Conservation (phyloP, 37 sponge, comb jelly and placozoan species). For the Halichondria panicea region DNA sequence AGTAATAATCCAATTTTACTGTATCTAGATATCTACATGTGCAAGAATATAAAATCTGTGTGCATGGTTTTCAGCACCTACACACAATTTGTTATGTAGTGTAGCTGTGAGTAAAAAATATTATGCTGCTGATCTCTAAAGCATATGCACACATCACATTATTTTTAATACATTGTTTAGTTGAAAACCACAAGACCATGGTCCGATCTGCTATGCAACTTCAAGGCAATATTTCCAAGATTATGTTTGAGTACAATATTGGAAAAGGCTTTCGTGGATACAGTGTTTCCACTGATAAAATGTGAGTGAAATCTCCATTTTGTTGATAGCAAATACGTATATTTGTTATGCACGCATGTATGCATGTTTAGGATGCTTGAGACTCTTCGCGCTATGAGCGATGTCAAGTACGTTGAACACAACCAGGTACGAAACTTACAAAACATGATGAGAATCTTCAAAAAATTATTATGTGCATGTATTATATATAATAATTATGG, state of each 20-base stretch:
- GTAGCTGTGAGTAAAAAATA: no score
- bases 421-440: conserved; percentile 44
- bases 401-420: conserved; percentile 43
- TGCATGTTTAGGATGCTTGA: conserved; percentile 21
- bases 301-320: neutral
- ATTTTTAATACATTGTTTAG: no score
- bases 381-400: conserved; percentile 23
- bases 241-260: conserved; percentile 27
- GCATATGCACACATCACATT: no score
- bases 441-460: no score
- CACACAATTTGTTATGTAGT: no score
- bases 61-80: no score
- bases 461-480: no score
- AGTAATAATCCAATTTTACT: no score
- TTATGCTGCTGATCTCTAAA: no score
- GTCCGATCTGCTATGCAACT: conserved; percentile 11
- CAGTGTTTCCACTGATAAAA: conserved; percentile 31
- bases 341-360: neutral
- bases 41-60: no score
- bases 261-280: conserved; percentile 43
- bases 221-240: conserved; percentile 17
- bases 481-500: no score
- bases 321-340: neutral
- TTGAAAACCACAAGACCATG: neutral
- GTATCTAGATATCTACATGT: no score